Evolutionary conservation across 1,140 invertebrate species (phyloP).

Genomic region (Drosophila bifasciata): DNA sequence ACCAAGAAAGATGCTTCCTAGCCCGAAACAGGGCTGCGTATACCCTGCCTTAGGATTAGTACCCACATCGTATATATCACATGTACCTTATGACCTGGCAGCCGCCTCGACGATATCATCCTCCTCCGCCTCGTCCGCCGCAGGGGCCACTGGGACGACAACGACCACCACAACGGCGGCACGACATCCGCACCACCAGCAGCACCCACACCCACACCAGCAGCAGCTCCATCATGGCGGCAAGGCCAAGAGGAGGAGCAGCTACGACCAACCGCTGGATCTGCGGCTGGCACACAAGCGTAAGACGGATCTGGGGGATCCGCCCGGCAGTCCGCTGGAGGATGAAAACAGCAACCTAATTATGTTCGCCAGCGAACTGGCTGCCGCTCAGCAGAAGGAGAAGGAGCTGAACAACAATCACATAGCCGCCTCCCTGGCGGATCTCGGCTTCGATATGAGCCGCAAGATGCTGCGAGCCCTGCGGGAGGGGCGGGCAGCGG

Average conservation of each 20-base stretch:
- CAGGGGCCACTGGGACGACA: slow-evolving; percentile 45
- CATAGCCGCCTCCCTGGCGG: slow-evolving; percentile 69
- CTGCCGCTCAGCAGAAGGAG: slow-evolving; percentile 64
- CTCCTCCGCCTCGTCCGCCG: slow-evolving; percentile 17
- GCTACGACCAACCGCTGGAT: slow-evolving; percentile 91
- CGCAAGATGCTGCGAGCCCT: slow-evolving; percentile 69
- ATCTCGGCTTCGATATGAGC: slow-evolving; percentile 71
- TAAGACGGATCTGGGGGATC: slow-evolving; percentile 23
- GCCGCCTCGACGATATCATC: slow-evolving; percentile 55
- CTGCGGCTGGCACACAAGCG: slow-evolving; percentile 92
- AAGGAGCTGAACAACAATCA: slow-evolving; percentile 77
- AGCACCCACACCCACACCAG: slow-evolving; percentile 40
- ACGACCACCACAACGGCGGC: slow-evolving; percentile 40
- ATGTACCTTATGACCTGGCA: slow-evolving; percentile 84
- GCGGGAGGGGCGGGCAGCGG: slow-evolving; percentile 55
- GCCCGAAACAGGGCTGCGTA: slow-evolving; percentile 89
- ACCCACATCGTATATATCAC: slow-evolving; percentile 83
- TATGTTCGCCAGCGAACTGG: slow-evolving; percentile 59
- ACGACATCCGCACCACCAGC: slow-evolving; percentile 35
- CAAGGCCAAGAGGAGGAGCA: slow-evolving; percentile 78
- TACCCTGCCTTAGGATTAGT: slow-evolving; percentile 87
- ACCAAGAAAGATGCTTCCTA: slow-evolving; percentile 90
- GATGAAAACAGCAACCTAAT: slow-evolving; percentile 71
- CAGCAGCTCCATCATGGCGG: slow-evolving; percentile 49
- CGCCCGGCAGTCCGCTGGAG: slow-evolving; percentile 48